Evolutionary conservation across 30 jellyfish, hydroid and myxozoan species (phyloP).

Genomic region (Catostylus mosaicus): DNA sequence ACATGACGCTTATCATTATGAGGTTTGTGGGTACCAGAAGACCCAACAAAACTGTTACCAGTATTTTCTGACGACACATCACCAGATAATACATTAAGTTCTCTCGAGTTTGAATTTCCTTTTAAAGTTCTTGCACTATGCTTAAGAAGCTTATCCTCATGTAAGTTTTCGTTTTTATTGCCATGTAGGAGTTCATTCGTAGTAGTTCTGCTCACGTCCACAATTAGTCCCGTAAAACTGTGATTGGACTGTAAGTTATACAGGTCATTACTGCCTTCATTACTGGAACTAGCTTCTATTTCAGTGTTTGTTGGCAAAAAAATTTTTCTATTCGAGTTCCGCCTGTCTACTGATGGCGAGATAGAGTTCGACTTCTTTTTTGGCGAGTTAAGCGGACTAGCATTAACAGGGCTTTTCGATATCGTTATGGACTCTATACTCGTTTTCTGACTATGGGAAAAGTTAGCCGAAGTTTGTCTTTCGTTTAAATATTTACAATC

Average conservation of each 20-base stretch:
- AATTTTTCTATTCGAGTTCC: neutral
- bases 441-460: neutral
- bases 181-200: neutral
- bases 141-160: neutral
- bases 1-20: neutral
- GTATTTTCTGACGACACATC: neutral
- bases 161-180: neutral
- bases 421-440: neutral
- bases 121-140: neutral
- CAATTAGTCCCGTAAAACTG: neutral
- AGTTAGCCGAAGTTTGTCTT: neutral
- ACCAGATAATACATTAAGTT: neutral
- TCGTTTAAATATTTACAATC: neutral
- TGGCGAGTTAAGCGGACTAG: constrained; percentile 46
- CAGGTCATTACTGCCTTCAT: neutral
- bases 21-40: neutral
- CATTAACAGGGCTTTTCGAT: neutral
- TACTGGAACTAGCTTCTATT: neutral
- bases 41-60: neutral
- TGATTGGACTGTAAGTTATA: neutral
- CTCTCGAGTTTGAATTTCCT: neutral
- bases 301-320: constrained; percentile 12
- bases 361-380: neutral
- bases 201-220: neutral
- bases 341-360: neutral